Conservation (phyloP, 2,797 vertebrate species). For the Anguilla anguilla region DNA sequence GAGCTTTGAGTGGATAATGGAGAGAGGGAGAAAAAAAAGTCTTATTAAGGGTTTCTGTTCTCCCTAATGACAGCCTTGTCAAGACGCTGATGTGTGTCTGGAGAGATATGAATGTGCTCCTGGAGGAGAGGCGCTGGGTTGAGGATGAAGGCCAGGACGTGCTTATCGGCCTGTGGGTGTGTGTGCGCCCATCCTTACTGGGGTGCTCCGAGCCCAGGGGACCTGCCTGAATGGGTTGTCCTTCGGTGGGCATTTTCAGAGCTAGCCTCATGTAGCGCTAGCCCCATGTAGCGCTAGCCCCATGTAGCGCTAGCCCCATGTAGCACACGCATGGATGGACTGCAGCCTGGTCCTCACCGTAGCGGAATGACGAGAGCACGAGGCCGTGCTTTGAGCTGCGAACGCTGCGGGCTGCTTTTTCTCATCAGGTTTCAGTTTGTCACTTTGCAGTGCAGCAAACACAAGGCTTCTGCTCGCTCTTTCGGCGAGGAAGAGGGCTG, state of each 20-base stretch:
- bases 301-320: no score
- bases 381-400: background rate
- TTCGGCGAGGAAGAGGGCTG: no score
- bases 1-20: slow-evolving; percentile 11
- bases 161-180: background rate
- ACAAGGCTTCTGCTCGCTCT: no score
- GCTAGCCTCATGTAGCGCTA: no score
- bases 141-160: background rate
- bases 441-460: background rate
- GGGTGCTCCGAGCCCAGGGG: background rate
- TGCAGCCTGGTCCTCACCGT: no score
- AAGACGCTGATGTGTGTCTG: slow-evolving; percentile 19
- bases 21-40: background rate
- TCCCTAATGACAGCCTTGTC: slow-evolving; percentile 28
- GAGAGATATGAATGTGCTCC: background rate
- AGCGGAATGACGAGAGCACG: background rate
- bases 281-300: no score
- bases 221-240: no score
- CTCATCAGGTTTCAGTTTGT: background rate
- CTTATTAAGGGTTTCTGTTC: slow-evolving; percentile 22
- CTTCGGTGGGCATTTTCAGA: no score
- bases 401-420: background rate
- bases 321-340: no score
- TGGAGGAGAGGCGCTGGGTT: background rate
- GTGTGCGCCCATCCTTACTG: background rate